Base-by-base conservation (phyloP, 2,888 invertebrate genomes). In the Hirtodrosophila confusa region DNA sequence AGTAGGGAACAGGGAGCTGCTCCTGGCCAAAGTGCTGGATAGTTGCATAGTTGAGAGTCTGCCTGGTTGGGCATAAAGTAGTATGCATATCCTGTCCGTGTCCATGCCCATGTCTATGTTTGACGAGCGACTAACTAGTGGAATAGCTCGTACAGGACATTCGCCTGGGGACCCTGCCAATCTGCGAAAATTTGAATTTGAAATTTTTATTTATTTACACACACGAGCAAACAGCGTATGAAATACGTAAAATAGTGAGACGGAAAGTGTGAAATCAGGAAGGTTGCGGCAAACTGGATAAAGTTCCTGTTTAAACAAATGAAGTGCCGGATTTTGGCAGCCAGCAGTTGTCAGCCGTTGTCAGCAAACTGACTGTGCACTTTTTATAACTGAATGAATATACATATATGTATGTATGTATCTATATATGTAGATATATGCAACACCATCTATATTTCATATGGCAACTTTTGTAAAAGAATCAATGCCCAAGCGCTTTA, bases 161-260 rank as follows among this genome's bases (percentile, higher is more conserved):
- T 36, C 44, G 73, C 27, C 64, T 40, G 39, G 72, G 71, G 72
- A 85, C 61, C 56, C 39, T 64, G 87, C 63, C 87, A 82, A 82
- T 80, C 82, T 86, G 82, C 64, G 68, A 80, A 88, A 88, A 88
- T 79, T 82, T 79, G 86, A 80, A 80, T 80, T 82, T 80, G 70
- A 70, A 86, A 77, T 77, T 80, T 86, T 88, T 82, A 82, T 82
- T 82, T 82, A 82, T 82, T 82, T 82, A 84, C 80, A 75, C 69
- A 66, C 44, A 53, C 29, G 35, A 62, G 31, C 33, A 35, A 51
- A 39, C 47, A 54, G 49, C 31, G 23, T 24, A 29, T 31, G 24
- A 31, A 69, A 49, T 39, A 60, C 56, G 61, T 56, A 47, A 50
- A 57, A 65, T 39, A 36, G 41, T 44, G 24, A 11, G 4, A 35